These are phyloP conservation scores for Mylabris phalerata DNA, from an alignment of 1,140 invertebrate genomes.

Conservation along the genomic window DNA sequence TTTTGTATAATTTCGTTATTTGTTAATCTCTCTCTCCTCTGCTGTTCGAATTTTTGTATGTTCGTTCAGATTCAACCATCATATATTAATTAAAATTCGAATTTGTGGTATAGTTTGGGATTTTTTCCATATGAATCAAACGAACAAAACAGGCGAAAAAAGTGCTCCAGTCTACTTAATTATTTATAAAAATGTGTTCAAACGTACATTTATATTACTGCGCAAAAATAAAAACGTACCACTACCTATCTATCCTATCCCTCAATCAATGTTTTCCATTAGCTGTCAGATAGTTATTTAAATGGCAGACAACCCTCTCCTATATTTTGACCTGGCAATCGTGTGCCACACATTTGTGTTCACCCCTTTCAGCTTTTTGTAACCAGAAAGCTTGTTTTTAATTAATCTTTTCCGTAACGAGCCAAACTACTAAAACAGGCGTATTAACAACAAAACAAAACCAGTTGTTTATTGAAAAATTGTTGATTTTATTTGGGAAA, in stretches of 20 bases:
- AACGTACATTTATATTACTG: constrained; percentile 10
- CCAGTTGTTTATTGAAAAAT: too few species aligned
- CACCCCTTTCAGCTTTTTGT: constrained; percentile 10
- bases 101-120: constrained; percentile 11
- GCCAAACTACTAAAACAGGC: too few species aligned
- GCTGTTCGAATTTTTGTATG: background rate
- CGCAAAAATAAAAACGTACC: constrained; percentile 13
- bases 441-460: too few species aligned
- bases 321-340: constrained; percentile 7
- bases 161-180: constrained; percentile 14
- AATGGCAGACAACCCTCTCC: constrained; percentile 7
- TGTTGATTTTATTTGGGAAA: too few species aligned
- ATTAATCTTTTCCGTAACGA: background rate
- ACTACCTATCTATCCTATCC: background rate
- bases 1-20: too few species aligned
- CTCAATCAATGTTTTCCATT: constrained; percentile 22
- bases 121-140: background rate
- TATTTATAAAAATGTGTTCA: constrained; percentile 17
- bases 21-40: too few species aligned
- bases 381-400: constrained; percentile 2
- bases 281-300: constrained; percentile 14
- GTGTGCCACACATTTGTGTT: constrained; percentile 7
- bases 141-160: constrained; percentile 14
- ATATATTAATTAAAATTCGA: constrained; percentile 22
- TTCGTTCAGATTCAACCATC: constrained; percentile 4